phyloP scores from a whole-genome alignment of 1,140 invertebrate species.

The Chlorops oryzae region DNA sequence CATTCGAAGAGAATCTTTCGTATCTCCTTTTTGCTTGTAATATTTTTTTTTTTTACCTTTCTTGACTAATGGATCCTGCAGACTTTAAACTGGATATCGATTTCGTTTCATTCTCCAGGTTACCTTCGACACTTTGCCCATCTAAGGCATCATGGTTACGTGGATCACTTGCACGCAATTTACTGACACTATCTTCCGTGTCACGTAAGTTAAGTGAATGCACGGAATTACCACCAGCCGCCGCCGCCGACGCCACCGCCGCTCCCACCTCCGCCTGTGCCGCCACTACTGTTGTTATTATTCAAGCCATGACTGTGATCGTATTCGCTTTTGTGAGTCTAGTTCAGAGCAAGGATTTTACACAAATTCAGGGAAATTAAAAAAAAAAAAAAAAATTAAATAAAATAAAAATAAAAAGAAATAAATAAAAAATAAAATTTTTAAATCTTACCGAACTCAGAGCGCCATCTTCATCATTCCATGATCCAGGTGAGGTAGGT shows the following conservation, averaged over 20 bases:
- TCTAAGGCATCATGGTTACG: conserved; percentile 3
- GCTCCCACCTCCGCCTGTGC: too few relatives aligned
- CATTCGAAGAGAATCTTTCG: background rate
- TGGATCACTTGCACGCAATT: conserved; percentile 6
- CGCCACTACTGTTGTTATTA: conserved; percentile 20
- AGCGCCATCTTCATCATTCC: conserved; percentile 46
- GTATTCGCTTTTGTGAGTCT: conserved; percentile 43
- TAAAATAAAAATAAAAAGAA: background rate
- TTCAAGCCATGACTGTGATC: conserved; percentile 31
- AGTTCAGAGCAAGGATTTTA: background rate
- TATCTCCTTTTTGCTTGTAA: conserved; percentile 56
- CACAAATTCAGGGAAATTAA: too few relatives aligned
- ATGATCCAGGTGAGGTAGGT: conserved; percentile 45
- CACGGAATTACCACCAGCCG: conserved; percentile 18
- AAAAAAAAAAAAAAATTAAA: conserved; percentile 7
- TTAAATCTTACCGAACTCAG: conserved; percentile 36
- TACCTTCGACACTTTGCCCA: conserved; percentile 40
- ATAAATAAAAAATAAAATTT: background rate
- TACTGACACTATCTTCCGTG: conserved; percentile 35
- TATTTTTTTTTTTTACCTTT: too few relatives aligned
- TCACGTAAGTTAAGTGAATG: conserved; percentile 29
- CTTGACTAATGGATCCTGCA: conserved; percentile 59
- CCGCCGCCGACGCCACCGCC: too few relatives aligned
- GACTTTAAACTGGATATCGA: conserved; percentile 60
- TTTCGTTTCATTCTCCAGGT: conserved; percentile 70